A percentile compares a stretch with the other conserved stretches of the same genome.
phyloP scores from a whole-genome alignment of 2,113 vertebrate species.

The Ramphastos sulfuratus region DNA sequence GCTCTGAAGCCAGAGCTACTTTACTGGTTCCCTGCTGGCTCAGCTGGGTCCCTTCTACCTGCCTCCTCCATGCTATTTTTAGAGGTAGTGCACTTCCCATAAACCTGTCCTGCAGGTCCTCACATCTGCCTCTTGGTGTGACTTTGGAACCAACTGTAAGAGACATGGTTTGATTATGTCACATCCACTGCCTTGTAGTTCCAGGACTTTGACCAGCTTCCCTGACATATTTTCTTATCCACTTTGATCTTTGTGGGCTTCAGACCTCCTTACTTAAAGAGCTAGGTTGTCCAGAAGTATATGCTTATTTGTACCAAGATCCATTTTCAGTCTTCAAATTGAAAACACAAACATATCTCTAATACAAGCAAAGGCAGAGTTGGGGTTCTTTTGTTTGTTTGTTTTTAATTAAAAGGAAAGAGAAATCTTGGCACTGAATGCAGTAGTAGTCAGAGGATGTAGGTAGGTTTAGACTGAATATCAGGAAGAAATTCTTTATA shows the following conservation, averaged over 20 bases:
- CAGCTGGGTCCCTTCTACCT: background rate
- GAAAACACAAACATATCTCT: background rate
- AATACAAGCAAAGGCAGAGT: background rate
- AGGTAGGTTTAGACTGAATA: background rate
- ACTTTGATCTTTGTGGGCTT: background rate
- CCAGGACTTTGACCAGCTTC: background rate
- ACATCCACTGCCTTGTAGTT: background rate
- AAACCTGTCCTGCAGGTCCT: background rate
- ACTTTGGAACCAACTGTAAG: background rate
- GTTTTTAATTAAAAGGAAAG: background rate
- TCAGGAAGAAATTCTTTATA: no score
- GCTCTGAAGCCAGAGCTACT: background rate
- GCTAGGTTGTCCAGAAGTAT: background rate
- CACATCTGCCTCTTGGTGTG: fast-evolving
- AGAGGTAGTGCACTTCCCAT: background rate
- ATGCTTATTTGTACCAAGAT: background rate
- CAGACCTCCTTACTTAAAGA: background rate
- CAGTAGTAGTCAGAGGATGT: background rate
- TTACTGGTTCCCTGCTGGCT: background rate
- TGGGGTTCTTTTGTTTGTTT: background rate
- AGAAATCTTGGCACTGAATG: background rate
- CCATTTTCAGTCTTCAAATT: background rate
- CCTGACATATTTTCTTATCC: background rate
- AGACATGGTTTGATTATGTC: background rate
- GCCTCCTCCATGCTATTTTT: background rate